Evolutionary conservation across 2,888 invertebrate genomes (phyloP).

Genomic region (Himalopsyche kuldschensis): DNA sequence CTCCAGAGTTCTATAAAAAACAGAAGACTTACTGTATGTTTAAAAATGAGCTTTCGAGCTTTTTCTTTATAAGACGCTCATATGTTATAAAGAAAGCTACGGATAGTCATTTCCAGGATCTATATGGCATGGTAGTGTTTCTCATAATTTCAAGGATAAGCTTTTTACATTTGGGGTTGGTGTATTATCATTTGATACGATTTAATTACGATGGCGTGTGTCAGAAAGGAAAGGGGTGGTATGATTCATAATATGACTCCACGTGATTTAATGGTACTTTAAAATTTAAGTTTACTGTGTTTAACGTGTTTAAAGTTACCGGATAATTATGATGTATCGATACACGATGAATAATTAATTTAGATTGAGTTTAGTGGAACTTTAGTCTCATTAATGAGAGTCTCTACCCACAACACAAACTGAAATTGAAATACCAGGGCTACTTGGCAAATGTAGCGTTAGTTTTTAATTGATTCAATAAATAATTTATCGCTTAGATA

Average conservation of each 20-base stretch:
- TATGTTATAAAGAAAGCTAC: background rate
- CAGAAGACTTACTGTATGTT: too few species aligned
- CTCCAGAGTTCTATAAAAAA: too few species aligned
- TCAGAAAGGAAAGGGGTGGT: background rate
- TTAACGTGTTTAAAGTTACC: background rate
- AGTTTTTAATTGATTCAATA: too few species aligned
- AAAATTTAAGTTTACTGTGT: background rate
- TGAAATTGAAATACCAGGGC: too few species aligned
- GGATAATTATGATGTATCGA: background rate
- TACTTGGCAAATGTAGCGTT: too few species aligned
- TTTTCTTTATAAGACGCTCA: background rate
- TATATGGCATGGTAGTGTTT: background rate
- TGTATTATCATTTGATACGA: conserved; percentile 22
- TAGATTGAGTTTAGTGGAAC: background rate
- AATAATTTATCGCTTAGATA: too few species aligned
- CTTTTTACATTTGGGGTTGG: conserved; percentile 19
- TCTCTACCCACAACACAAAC: too few species aligned
- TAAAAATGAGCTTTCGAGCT: too few species aligned
- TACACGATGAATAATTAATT: background rate
- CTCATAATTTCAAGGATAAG: conserved; percentile 14
- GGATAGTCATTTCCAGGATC: background rate
- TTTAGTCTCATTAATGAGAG: too few species aligned
- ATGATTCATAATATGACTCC: conserved; percentile 1
- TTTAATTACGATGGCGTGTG: conserved; percentile 31
- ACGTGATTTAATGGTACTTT: background rate